These are phyloP conservation scores for Neodiprion fabricii DNA, from an alignment of 1,140 invertebrate species.

Conservation along the genomic window DNA sequence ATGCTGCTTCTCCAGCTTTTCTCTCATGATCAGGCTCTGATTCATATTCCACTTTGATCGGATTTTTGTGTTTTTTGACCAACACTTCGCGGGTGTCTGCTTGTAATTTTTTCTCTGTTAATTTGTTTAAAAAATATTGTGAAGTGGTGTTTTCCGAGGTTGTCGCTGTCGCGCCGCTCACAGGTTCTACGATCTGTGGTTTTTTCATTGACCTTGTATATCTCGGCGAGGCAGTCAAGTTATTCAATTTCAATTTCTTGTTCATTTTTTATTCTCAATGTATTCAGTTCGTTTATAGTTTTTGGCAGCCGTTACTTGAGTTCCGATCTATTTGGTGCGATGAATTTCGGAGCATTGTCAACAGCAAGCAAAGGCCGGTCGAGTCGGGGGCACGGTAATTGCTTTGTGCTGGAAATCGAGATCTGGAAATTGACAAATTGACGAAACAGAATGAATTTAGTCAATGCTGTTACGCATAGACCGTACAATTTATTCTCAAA, in stretches of 20 bases:
- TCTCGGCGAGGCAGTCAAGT: slow-evolving; percentile 22
- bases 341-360: too few species aligned
- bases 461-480: too few species aligned
- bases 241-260: slow-evolving; percentile 29
- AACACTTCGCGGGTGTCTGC: neutral
- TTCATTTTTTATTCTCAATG: neutral
- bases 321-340: too few species aligned
- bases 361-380: too few species aligned
- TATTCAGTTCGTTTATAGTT: too few species aligned
- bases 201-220: slow-evolving; percentile 29
- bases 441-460: too few species aligned
- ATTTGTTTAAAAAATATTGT: slow-evolving; percentile 34
- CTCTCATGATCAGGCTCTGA: slow-evolving; percentile 24
- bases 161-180: neutral
- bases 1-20: too few species aligned
- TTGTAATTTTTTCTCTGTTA: neutral
- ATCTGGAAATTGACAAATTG: too few species aligned
- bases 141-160: slow-evolving; percentile 31
- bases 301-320: too few species aligned
- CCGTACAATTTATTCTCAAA: too few species aligned
- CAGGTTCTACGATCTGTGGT: neutral
- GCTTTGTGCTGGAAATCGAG: too few species aligned
- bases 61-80: slow-evolving; percentile 27
- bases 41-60: slow-evolving; percentile 32
- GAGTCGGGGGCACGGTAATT: too few species aligned